phyloP scores from a whole-genome alignment of 2,888 invertebrate species.

The Brachyopa scutellaris region DNA sequence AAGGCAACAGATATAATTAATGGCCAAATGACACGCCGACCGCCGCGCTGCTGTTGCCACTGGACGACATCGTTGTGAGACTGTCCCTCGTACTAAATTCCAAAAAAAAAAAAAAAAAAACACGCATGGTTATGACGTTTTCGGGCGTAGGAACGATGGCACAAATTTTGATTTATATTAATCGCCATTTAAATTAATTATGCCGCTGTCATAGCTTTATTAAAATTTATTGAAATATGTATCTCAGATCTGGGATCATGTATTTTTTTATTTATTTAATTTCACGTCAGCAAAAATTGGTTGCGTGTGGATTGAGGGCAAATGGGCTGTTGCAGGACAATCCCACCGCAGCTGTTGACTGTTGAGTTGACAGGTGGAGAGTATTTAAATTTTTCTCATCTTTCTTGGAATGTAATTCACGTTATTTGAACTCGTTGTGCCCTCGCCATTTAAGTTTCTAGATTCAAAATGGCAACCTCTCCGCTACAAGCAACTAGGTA shows the following conservation, averaged over 20 bases:
- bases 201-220: constrained; percentile 45
- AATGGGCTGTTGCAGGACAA: too few species aligned
- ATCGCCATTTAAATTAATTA: constrained; percentile 61
- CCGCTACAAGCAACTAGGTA: too few species aligned
- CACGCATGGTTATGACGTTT: constrained; percentile 45
- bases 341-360: too few species aligned
- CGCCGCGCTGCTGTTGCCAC: not conserved
- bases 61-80: constrained; percentile 1
- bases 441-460: too few species aligned
- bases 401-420: too few species aligned
- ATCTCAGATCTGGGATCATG: too few species aligned
- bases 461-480: too few species aligned
- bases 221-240: constrained; percentile 50
- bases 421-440: too few species aligned
- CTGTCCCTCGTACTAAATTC: constrained; percentile 7
- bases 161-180: constrained; percentile 50
- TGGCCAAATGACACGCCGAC: constrained; percentile 51
- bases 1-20: constrained; percentile 51
- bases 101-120: not conserved
- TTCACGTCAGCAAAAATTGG: not conserved
- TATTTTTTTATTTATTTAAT: not conserved
- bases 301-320: not conserved
- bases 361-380: not conserved
- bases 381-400: too few species aligned
- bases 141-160: constrained; percentile 8